Percentiles rank a stretch among this genome's conserved stretches.
Conservation (phyloP, 2,113 vertebrate species). For the Rhea pennata region DNA sequence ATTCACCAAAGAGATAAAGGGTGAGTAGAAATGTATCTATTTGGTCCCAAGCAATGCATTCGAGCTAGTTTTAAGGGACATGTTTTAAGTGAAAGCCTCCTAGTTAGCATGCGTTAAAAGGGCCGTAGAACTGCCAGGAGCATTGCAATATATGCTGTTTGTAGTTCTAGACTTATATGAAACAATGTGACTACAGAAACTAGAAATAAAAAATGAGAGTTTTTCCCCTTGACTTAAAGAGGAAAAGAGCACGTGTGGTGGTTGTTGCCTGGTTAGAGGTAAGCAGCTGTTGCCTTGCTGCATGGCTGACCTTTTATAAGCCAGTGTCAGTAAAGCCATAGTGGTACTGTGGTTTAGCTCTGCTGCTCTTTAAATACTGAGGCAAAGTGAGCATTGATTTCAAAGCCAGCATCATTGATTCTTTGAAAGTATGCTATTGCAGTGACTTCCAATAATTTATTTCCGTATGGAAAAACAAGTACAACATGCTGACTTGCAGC, state of each 20-base stretch:
- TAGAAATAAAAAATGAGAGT: not conserved
- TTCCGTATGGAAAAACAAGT: slow-evolving; percentile 12
- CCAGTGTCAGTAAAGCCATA: not conserved
- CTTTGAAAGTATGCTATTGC: slow-evolving; percentile 25
- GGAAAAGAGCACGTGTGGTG: not conserved
- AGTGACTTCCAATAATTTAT: slow-evolving; percentile 6
- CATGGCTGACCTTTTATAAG: not conserved
- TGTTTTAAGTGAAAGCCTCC: not conserved
- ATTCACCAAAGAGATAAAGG: slow-evolving; percentile 99
- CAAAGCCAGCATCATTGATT: not conserved
- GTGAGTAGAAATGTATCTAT: slow-evolving; percentile 71
- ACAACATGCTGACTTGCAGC: not conserved
- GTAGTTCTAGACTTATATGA: not conserved
- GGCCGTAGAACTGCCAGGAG: not conserved
- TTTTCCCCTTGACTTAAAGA: not conserved
- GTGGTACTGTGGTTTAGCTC: not conserved
- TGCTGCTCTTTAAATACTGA: not conserved
- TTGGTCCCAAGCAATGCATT: not conserved
- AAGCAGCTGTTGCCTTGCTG: not conserved
- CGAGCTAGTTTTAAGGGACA: not conserved
- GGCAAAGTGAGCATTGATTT: slow-evolving; percentile 23
- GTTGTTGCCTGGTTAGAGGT: not conserved
- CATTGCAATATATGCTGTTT: not conserved
- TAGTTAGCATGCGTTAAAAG: not conserved
- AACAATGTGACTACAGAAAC: not conserved